Evolutionary conservation across 1,140 invertebrate species (phyloP).

Genomic region (Elymnias hypermnestra): DNA sequence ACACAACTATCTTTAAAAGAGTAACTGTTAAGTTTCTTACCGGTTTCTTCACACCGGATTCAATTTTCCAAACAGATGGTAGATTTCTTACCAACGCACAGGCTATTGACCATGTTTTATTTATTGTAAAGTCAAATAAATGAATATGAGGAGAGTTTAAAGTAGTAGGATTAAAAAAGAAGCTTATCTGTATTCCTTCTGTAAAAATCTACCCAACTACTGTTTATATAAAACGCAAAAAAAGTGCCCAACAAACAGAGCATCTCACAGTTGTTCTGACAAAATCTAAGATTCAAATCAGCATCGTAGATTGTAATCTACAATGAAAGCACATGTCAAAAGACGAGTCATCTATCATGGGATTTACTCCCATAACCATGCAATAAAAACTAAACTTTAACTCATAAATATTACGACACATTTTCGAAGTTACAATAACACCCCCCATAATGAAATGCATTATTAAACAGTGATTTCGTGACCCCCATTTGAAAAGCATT

Average conservation of each 20-base stretch:
- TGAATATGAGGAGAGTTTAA: no score
- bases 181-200: not conserved
- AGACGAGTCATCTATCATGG: constrained; percentile 51
- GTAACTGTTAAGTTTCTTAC: no score
- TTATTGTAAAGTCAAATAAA: no score
- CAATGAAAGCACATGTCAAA: constrained; percentile 52
- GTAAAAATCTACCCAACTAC: not conserved
- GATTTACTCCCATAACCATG: constrained; percentile 22
- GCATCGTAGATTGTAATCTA: constrained; percentile 36
- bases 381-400: constrained; percentile 19
- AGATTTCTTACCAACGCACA: no score
- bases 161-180: no score
- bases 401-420: constrained; percentile 16
- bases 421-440: constrained; percentile 4
- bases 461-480: constrained; percentile 61
- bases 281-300: constrained; percentile 30
- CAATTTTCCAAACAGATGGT: no score
- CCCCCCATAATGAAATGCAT: constrained; percentile 51
- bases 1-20: no score
- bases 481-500: constrained; percentile 65
- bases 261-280: constrained; percentile 26
- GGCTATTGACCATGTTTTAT: no score
- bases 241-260: constrained; percentile 9
- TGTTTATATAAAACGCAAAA: constrained; percentile 1
- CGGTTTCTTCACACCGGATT: no score